Base-by-base conservation (phyloP, 92 coral and sea anemone species). In the Micromussa lordhowensis region DNA sequence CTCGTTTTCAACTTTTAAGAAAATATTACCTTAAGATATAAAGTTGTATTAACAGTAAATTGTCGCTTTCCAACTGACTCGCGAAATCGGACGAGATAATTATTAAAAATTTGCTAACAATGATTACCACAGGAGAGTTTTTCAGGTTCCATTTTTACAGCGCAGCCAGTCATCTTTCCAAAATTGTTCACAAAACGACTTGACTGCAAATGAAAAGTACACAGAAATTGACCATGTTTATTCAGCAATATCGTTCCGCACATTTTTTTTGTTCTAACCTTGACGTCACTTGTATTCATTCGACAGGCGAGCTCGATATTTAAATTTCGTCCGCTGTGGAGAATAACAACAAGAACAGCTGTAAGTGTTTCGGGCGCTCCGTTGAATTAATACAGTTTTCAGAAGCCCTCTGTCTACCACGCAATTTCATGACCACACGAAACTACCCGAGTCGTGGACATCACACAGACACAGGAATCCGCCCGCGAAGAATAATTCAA, bases 261-360 rank as follows among this genome's bases (percentile, higher is more conserved):
- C 1, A 16, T 1, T 66, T 66, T 32, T 40, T 40, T 8, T 9
- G 1, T n/a, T n/a, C n/a, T n/a, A 31, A 63, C 40, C 70, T 44
- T 66, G 85, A 64, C 85, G 85, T 66, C 85, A 64, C 61, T 44
- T 79, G 13, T 36, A 15, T 35, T 38, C 68, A 40, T 64, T 28
- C 73, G 85, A 38, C 75, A 82, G 75, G 19, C 78, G 16, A 35
- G 9, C n/a, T 40, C 76, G 68, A 82, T 82, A 82, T 82, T 82
- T 75, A 82, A 70, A 82, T 68, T 64, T 82, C 26, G 22, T 59
- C 31, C 29, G 18, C n/a, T 26, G 78, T 28, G 78, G 49, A 35
- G 26, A 73, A 16, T 19, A 57, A 59, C 44, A 44, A 8, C 44
- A 49, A 51, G 32, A 53, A 68, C 86, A 82, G 54, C 86, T 81